phyloP scores from a whole-genome alignment of 2,113 vertebrate genomes.

The Pristiophorus japonicus region DNA sequence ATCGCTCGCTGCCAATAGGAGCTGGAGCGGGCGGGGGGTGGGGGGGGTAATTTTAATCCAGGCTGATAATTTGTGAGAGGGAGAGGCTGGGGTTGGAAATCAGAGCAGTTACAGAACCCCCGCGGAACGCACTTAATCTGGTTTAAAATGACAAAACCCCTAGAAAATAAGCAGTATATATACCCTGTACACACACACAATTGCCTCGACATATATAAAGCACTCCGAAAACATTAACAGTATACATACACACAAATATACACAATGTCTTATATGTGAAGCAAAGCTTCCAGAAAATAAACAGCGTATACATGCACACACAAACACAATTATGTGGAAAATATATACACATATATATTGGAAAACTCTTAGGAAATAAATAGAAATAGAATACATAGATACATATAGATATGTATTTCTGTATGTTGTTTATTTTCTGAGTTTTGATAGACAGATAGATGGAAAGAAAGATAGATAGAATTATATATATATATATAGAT shows the following conservation, averaged over 20 bases:
- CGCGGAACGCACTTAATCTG: background rate
- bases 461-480: background rate
- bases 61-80: background rate
- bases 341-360: background rate
- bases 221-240: background rate
- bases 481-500: background rate
- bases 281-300: background rate
- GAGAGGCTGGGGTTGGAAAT: background rate
- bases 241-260: background rate
- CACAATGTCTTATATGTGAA: background rate
- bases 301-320: background rate
- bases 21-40: no score
- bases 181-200: background rate
- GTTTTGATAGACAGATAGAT: background rate
- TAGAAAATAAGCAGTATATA: background rate
- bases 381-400: background rate
- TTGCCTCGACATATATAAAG: background rate
- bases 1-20: background rate
- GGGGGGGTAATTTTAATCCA: background rate
- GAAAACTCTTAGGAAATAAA: background rate
- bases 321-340: background rate
- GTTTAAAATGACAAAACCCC: background rate
- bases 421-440: background rate
- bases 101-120: background rate
- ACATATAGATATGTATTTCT: background rate